Evolutionary conservation across 2,888 invertebrate genomes (phyloP), one percentile per base, ranked within the genome.

Genomic region (Thymelicus sylvestris): DNA sequence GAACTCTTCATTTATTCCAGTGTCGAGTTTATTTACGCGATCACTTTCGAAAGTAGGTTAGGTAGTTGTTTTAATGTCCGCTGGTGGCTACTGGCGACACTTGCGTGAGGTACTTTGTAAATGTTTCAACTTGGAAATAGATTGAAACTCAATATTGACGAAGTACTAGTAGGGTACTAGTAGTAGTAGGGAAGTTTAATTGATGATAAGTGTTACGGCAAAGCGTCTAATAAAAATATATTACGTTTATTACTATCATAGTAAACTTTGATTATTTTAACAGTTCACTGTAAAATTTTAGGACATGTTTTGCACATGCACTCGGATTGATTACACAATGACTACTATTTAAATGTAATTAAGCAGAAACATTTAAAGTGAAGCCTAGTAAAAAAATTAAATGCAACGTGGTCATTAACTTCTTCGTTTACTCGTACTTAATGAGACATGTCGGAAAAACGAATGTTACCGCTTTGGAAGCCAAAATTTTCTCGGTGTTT

Each of bases 11-110:
- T 55, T 66, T 66, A 57, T 57, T 41, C 55, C 44, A 44, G 44
- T 57, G 57, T 44, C 24, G 55, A n/a, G 41, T 44, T 57, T 66
- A 66, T 66, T 66, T 66, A 66, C 65, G 57, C 44, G 66, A 57
- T 66, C 57, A 38, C n/a, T 13, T 66, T 66, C 24, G 44, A 66
- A 66, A 57, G 55, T 66, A 38, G 8, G n/a, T 44, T 10, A 44
- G 38, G 41, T 52, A 60, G 15, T 60, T 15, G 60, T 60, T 41
- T 41, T 8, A 60, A 15, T 15, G 60, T 0, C 5, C 5, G 59
- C 59, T 38, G n/a, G n/a, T 38, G 39, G 59, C 38, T 13, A 59
- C 7, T 59, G 10, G 59, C n/a, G 59, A 59, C 12, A 24, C 10
- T 55, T 12, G 24, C 7, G 10, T 7, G 6, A 19, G 19, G 15